Conservation (phyloP, 1,140 invertebrate genomes). For the Drosophila miranda region DNA sequence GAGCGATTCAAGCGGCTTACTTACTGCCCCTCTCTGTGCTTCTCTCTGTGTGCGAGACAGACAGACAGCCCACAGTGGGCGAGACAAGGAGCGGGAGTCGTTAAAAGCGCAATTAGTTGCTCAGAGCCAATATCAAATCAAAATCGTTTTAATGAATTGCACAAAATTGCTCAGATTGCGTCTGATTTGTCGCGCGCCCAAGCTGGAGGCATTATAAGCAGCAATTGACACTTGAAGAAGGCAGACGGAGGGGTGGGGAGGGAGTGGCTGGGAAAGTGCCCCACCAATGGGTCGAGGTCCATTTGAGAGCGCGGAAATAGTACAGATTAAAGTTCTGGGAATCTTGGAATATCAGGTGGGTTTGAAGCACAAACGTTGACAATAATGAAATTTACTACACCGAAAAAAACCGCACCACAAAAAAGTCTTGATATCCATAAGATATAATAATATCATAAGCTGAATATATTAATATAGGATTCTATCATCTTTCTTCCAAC, state of each 20-base stretch:
- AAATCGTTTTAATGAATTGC: slow-evolving; percentile 78
- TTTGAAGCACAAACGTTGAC: neutral
- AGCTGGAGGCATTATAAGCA: slow-evolving; percentile 37
- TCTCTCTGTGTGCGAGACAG: slow-evolving; percentile 17
- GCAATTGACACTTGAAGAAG: slow-evolving; percentile 32
- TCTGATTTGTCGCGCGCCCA: slow-evolving; percentile 47
- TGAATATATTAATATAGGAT: too few species aligned
- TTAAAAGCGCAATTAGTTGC: slow-evolving; percentile 78
- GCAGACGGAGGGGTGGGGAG: slow-evolving; percentile 10
- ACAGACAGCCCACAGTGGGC: slow-evolving; percentile 11
- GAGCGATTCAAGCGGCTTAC: slow-evolving; percentile 33
- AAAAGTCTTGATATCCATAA: too few species aligned
- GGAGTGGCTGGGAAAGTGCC: neutral
- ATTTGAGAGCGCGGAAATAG: neutral
- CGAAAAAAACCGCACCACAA: too few species aligned
- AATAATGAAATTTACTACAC: neutral
- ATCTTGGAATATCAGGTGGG: neutral
- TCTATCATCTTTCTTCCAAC: neutral
- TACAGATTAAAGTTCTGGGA: neutral
- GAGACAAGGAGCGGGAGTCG: slow-evolving; percentile 31
- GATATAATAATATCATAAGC: too few species aligned
- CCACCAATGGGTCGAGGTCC: slow-evolving; percentile 6
- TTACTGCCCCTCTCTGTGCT: slow-evolving; percentile 7
- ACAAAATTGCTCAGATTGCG: slow-evolving; percentile 71
- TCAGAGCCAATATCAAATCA: slow-evolving; percentile 69